Conservation (phyloP, 2,888 invertebrate genomes). For the Dicycla oo region DNA sequence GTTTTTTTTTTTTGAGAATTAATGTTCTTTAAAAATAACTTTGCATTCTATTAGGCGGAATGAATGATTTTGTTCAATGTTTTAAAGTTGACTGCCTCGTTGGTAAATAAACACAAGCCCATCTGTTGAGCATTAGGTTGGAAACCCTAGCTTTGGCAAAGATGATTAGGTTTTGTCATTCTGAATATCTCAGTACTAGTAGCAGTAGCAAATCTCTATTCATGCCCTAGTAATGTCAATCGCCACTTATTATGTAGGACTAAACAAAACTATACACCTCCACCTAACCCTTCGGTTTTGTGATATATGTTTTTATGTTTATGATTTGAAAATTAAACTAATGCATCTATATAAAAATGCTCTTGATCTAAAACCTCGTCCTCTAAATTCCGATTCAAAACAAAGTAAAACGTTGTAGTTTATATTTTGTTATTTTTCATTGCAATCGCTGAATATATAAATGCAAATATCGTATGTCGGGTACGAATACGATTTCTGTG, state of each 20-base stretch:
- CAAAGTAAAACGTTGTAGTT: slow-evolving; percentile 17
- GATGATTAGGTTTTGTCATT: not conserved
- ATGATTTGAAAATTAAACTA: not conserved
- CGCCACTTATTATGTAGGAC: not conserved
- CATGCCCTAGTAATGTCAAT: not conserved
- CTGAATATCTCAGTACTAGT: too few relatives aligned
- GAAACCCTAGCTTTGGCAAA: not conserved
- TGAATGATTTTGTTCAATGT: slow-evolving; percentile 16
- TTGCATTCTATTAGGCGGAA: slow-evolving; percentile 16
- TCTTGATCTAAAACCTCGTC: slow-evolving; percentile 2
- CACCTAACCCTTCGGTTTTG: too few relatives aligned
- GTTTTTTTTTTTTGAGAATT: slow-evolving; percentile 40
- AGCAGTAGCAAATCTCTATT: not conserved
- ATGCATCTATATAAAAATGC: not conserved
- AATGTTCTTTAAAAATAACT: slow-evolving; percentile 27
- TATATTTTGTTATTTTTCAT: slow-evolving; percentile 45
- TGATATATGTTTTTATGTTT: not conserved
- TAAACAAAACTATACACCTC: not conserved
- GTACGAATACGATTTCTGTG: slow-evolving; percentile 28
- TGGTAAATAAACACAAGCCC: not conserved
- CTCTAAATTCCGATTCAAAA: slow-evolving; percentile 25
- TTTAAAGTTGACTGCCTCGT: not conserved
- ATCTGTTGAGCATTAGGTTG: not conserved
- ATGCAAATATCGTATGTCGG: slow-evolving; percentile 44
- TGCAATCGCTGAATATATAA: slow-evolving; percentile 41